Evolutionary conservation across 2,888 invertebrate species (phyloP), one percentile per base, ranked within the genome.

Genomic region (Cerastoderma edule): DNA sequence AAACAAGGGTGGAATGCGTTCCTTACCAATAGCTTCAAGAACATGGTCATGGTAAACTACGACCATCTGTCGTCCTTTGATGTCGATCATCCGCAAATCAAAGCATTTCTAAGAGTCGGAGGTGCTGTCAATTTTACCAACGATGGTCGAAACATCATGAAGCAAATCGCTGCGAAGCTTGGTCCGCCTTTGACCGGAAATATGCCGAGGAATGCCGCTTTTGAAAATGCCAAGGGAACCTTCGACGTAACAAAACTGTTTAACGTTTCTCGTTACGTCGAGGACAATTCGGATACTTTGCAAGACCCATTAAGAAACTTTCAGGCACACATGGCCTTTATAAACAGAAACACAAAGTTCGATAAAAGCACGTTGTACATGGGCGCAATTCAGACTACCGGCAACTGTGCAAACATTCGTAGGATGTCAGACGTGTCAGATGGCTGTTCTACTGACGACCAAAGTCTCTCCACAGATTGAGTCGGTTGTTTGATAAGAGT

Each of bases 91-190:
- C 44, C 56, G n/a, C 63, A 63, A 28, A 73, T 78, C 5, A 70
- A 56, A 46, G 78, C 78, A 19, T 73, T 70, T 39, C 35, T 73
- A 19, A 32, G 78, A 6, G 73, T 77, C n/a, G 77, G 77, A 13
- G 56, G 54, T 24, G 30, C 54, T 4, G 67, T 78, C 1, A 53
- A 72, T 24, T 78, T 78, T 35, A 33, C 54, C 24, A 78, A 78
- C 44, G 39, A 54, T 10, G n/a, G 53, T 4, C 28, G 68, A 10
- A 63, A 65, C 33, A 72, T 76, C 8, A 57, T 73, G 32, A 27
- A 72, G 10, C 54, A 69, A 19, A 68, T 77, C 35, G n/a, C 46
- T 22, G 22, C 1, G 6, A 69, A 70, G 53, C 69, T 77, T 30
- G 77, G 72, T 16, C 67, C 71, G 19, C 70, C 75, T 16, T 33